phyloP scores from a whole-genome alignment of 2,113 vertebrate genomes.

The Phalacrocorax carbo region DNA sequence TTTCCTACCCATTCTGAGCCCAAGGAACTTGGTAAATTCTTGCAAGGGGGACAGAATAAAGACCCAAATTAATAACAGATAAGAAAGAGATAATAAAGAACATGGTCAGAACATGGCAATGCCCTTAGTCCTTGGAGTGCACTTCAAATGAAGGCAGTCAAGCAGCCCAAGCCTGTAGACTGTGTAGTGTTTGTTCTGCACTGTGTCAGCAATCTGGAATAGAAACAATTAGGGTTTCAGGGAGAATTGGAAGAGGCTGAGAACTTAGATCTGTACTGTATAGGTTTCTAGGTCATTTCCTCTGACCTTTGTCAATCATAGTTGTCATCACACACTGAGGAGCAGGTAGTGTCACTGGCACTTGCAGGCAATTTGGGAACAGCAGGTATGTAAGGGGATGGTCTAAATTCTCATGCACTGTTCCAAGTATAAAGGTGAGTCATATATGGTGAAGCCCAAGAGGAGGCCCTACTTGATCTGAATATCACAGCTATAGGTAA shows the following conservation, averaged over 20 bases:
- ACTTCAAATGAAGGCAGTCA: not conserved
- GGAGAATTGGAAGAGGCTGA: not conserved
- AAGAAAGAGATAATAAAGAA: not conserved
- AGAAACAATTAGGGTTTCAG: not conserved
- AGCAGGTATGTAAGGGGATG: not conserved
- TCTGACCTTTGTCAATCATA: not conserved
- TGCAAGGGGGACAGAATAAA: not conserved
- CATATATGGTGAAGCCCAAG: not conserved
- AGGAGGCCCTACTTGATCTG: not conserved
- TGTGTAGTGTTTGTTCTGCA: not conserved
- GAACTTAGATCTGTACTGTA: not conserved
- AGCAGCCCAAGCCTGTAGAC: not conserved
- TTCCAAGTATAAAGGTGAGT: not conserved
- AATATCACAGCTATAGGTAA: not conserved
- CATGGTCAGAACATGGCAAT: rapidly evolving
- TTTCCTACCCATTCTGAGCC: not conserved
- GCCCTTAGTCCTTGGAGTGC: not conserved
- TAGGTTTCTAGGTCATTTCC: not conserved
- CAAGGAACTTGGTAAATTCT: not conserved
- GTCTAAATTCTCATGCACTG: not conserved
- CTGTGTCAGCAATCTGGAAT: not conserved
- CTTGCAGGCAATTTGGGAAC: not conserved
- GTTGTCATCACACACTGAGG: not conserved
- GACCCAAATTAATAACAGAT: not conserved
- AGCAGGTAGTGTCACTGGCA: not conserved